These are phyloP conservation scores for Phasia obesa DNA, from an alignment of 2,888 invertebrate species.

Conservation along the genomic window DNA sequence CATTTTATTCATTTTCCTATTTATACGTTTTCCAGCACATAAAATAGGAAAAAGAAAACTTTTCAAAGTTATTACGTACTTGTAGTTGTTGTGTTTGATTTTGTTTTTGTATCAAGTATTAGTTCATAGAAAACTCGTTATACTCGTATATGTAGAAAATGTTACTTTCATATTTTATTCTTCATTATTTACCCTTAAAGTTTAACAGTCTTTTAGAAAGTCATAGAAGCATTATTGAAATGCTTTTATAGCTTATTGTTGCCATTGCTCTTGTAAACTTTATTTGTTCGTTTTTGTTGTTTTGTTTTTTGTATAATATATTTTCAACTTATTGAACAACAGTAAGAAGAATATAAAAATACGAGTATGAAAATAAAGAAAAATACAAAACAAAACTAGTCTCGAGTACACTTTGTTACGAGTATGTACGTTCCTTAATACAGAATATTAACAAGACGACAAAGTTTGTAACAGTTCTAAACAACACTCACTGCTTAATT, in stretches of 20 bases:
- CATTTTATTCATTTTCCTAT: conserved; percentile 6
- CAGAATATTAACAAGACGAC: conserved; percentile 53
- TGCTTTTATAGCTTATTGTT: conserved; percentile 54
- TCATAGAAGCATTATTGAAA: conserved; percentile 60
- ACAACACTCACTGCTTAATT: conserved; percentile 7
- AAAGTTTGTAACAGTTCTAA: conserved; percentile 60
- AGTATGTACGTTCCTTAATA: not conserved
- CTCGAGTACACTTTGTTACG: conserved; percentile 43
- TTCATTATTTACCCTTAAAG: conserved; percentile 56
- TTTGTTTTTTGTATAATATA: conserved; percentile 19
- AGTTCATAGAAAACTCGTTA: conserved; percentile 33
- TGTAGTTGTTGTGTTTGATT: not conserved
- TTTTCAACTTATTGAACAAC: conserved; percentile 55
- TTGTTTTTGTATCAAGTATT: conserved; percentile 27
- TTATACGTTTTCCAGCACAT: not conserved
- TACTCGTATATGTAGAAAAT: conserved; percentile 20
- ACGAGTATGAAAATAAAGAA: not conserved
- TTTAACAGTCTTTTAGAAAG: conserved; percentile 59
- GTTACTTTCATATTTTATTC: conserved; percentile 3
- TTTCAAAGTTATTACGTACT: conserved; percentile 53
- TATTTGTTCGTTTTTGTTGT: conserved; percentile 16
- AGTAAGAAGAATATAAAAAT: not conserved
- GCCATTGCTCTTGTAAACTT: conserved; percentile 16
- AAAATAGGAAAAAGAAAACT: conserved; percentile 45
- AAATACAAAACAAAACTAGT: conserved; percentile 27